Evolutionary conservation across 2,113 vertebrate species (phyloP).

Genomic region (Forbesichthys agassizii): DNA sequence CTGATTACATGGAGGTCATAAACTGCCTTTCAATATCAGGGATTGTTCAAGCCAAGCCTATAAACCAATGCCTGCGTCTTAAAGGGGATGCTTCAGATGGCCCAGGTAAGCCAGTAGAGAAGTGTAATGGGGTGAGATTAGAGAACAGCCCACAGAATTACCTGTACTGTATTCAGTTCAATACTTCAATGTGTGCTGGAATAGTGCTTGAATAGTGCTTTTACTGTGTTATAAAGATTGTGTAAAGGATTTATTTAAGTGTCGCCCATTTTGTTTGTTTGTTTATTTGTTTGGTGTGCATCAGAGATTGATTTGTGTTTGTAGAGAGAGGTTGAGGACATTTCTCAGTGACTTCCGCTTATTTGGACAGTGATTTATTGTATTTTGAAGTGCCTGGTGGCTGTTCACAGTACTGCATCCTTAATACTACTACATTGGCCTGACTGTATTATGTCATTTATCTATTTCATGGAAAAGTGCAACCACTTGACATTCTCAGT

Average conservation of each 20-base stretch:
- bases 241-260: not conserved
- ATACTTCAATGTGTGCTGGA: not conserved
- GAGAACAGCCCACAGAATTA: conserved; percentile 1
- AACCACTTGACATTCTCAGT: not conserved
- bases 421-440: too few relatives aligned
- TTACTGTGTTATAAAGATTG: not conserved
- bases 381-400: too few relatives aligned
- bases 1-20: conserved; percentile 78
- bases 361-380: too few relatives aligned
- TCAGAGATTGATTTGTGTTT: too few relatives aligned
- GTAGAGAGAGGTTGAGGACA: too few relatives aligned
- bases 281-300: too few relatives aligned
- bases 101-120: conserved; percentile 18
- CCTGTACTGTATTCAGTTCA: conserved; percentile 1
- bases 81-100: conserved; percentile 33
- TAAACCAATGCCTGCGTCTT: conserved; percentile 68
- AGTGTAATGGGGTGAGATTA: conserved; percentile 15
- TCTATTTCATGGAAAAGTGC: too few relatives aligned
- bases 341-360: too few relatives aligned
- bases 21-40: conserved; percentile 66
- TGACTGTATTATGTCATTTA: too few relatives aligned
- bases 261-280: not conserved
- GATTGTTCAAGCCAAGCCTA: conserved; percentile 53
- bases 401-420: too few relatives aligned
- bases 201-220: not conserved